Evolutionary conservation across 1,140 invertebrate species (phyloP), one percentile per base, ranked within the genome.

Genomic region (Habropoda laboriosa): DNA sequence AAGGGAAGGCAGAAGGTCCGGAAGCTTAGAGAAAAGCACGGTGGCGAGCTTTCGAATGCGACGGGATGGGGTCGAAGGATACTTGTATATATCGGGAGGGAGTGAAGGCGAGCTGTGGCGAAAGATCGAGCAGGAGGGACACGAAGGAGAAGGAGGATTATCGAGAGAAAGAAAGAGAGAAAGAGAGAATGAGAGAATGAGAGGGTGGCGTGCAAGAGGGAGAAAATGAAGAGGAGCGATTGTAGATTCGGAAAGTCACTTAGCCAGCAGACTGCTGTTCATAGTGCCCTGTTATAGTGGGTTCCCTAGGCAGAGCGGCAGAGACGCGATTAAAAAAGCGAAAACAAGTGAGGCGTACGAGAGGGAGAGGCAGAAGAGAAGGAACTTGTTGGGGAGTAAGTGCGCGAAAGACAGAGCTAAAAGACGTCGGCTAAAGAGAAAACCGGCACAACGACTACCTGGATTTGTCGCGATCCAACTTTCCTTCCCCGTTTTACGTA

Each of bases 221-320:
- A 86, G 74, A 83, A 57, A 79, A 79, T 77, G 74, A 78, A 66
- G 79, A 85, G 82, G 88, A 90, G 88, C 87, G 87, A 91, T 88
- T 91, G 90, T 91, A 92, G 90, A 92, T 89, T 92, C 86, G 89
- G 89, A 91, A 92, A 92, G 89, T 93, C 91, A 92, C 90, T 92
- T 92, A 92, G 91, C 90, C 91, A 91, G 90, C 91, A 90, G 86
- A 93, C 89, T 92, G 91, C 92, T 92, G 92, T 93, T 92, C 88
- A 92, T 92, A 92, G 91, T 92, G 91, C 90, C 91, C 92, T 92
- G 91, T 93, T 92, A 93, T 92, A 93, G 92, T 89, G 91, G 92
- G 90, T 92, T 90, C 89, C 89, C 83, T 87, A 88, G 92, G 90
- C 91, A 92, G 92, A 92, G 86, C 73, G 89, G 87, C 90, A 86